A percentile compares a stretch with the other conserved stretches of the same genome.
Evolutionary conservation across 2,113 vertebrate species (phyloP).

Genomic region (Calypte anna): DNA sequence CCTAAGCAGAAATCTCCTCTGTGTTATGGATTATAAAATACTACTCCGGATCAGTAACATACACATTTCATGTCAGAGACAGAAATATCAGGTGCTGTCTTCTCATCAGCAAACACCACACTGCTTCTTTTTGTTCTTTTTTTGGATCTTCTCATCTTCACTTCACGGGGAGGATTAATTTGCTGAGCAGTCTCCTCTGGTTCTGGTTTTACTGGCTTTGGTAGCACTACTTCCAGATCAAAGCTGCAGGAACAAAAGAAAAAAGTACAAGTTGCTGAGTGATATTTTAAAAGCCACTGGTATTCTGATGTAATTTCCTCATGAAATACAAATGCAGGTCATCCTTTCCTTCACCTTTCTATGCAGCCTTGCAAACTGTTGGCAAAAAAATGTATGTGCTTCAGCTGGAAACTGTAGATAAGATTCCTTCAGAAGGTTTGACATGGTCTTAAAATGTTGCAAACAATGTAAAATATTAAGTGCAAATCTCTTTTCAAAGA

Average conservation of each 20-base stretch:
- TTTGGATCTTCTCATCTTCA: conserved; percentile 89
- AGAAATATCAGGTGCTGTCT: conserved; percentile 67
- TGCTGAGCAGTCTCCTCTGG: conserved; percentile 73
- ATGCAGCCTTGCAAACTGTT: neutral
- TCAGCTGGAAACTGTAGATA: neutral
- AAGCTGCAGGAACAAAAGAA: conserved; percentile 62
- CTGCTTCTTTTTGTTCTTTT: conserved; percentile 93
- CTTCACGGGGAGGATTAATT: conserved; percentile 83
- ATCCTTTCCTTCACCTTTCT: neutral
- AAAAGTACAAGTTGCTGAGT: neutral
- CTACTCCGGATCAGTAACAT: neutral
- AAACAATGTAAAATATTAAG: neutral
- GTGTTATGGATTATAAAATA: neutral
- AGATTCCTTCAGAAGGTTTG: neutral
- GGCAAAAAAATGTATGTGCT: neutral
- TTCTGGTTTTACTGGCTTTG: conserved; percentile 79
- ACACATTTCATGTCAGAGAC: conserved; percentile 76
- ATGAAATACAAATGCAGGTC: conserved; percentile 41
- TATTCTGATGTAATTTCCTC: conserved; percentile 16
- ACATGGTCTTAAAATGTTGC: neutral
- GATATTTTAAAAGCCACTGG: neutral
- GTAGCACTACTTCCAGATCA: conserved; percentile 69
- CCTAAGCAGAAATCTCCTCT: neutral
- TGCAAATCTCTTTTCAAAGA: neutral
- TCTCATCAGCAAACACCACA: conserved; percentile 92